phyloP scores from a whole-genome alignment of 1,140 invertebrate genomes.

The Drosophila athabasca region DNA sequence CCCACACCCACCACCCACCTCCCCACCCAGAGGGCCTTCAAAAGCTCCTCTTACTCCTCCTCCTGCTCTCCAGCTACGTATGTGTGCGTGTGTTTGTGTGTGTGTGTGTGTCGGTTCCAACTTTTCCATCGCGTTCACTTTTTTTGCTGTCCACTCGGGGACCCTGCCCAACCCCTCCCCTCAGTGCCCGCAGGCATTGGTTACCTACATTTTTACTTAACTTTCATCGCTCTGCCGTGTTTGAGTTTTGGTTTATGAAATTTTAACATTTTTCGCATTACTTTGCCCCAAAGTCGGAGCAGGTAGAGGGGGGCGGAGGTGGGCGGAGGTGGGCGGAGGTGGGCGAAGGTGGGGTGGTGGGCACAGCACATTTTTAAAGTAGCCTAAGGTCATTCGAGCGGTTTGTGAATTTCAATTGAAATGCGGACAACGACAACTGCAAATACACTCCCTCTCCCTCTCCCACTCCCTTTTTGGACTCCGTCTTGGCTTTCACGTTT shows the following conservation, averaged over 20 bases:
- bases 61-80: no score
- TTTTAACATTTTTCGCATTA: constrained; percentile 61
- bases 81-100: constrained; percentile 2
- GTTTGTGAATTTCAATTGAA: constrained; percentile 67
- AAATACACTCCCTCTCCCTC: no score
- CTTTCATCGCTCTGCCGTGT: constrained; percentile 45
- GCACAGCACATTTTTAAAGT: constrained; percentile 48
- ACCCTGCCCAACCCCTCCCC: not conserved
- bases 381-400: constrained; percentile 64
- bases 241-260: constrained; percentile 68
- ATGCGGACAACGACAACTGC: constrained; percentile 8
- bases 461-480: constrained; percentile 1
- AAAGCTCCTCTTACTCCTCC: no score
- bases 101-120: constrained; percentile 5
- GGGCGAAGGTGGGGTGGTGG: constrained; percentile 6
- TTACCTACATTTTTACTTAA: constrained; percentile 69
- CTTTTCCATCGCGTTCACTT: no score
- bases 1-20: no score
- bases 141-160: no score
- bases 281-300: constrained; percentile 19
- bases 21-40: constrained; percentile 3
- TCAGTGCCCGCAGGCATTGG: constrained; percentile 41
- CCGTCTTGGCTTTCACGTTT: no score
- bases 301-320: no score
- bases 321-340: no score